Conservation (phyloP, 2,113 vertebrate genomes). For the Dicerorhinus sumatrensis region DNA sequence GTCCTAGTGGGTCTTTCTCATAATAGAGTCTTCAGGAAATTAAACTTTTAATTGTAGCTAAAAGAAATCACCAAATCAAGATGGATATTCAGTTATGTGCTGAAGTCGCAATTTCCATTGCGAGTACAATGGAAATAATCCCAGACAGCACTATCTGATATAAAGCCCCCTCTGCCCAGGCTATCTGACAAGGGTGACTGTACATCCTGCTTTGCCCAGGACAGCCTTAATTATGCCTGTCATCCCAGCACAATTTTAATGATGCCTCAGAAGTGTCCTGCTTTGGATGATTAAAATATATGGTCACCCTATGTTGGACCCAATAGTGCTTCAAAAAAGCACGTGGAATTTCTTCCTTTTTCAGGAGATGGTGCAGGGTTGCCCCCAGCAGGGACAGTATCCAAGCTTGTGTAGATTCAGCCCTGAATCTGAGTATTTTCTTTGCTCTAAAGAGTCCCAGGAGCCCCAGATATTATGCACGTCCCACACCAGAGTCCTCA, state of each 20-base stretch:
- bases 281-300: background rate
- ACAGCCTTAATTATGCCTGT: background rate
- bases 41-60: background rate
- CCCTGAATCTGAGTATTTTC: background rate
- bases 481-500: background rate
- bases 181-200: background rate
- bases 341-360: background rate
- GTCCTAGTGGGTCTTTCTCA: background rate
- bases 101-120: background rate
- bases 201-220: background rate
- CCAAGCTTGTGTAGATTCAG: background rate
- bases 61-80: background rate
- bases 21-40: background rate
- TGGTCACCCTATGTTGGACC: background rate
- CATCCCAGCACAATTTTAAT: background rate
- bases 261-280: background rate
- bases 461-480: background rate
- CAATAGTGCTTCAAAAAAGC: background rate
- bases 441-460: background rate
- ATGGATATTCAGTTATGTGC: background rate
- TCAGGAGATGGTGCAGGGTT: background rate
- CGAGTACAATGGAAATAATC: background rate
- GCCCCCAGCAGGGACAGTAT: background rate
- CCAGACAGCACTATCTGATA: accelerated
- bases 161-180: background rate